These are phyloP conservation scores for Rotaria sp. DNA, from an alignment of 2,888 invertebrate species.

Conservation along the genomic window DNA sequence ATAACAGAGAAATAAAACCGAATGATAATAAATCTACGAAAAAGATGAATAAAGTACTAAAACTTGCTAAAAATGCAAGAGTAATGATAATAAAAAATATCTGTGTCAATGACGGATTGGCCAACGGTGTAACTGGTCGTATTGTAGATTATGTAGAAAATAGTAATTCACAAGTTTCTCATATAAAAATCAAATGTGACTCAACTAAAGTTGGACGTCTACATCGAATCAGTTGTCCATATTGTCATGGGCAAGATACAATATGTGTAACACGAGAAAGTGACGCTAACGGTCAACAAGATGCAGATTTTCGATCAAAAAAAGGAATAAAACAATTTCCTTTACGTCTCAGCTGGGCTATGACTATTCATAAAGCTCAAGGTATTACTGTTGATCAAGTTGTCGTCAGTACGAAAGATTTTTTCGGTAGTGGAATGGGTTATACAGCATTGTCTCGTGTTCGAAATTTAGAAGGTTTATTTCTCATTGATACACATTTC, in stretches of 20 bases:
- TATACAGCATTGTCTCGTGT: conserved; percentile 89
- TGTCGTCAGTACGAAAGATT: conserved; percentile 80
- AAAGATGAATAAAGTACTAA: background rate
- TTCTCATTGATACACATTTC: conserved; percentile 76
- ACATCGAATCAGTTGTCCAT: background rate
- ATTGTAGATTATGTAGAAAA: conserved; percentile 61
- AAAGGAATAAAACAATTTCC: conserved; percentile 69
- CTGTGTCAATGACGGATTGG: background rate
- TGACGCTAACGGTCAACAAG: background rate
- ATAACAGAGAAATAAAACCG: background rate
- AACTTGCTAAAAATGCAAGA: background rate
- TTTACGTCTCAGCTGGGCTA: conserved; percentile 89
- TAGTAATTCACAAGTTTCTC: conserved; percentile 73
- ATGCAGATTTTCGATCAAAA: background rate
- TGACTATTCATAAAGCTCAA: conserved; percentile 91
- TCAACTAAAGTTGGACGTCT: background rate
- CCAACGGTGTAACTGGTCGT: background rate
- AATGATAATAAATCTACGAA: background rate
- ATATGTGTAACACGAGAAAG: background rate
- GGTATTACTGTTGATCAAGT: conserved; percentile 88
- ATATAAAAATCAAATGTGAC: background rate
- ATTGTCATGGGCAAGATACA: background rate
- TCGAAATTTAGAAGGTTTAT: conserved; percentile 73
- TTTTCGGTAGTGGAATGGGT: conserved; percentile 90
- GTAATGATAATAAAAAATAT: conserved; percentile 25